Conservation (phyloP, 2,113 vertebrate genomes). For the Panthera tigris region DNA sequence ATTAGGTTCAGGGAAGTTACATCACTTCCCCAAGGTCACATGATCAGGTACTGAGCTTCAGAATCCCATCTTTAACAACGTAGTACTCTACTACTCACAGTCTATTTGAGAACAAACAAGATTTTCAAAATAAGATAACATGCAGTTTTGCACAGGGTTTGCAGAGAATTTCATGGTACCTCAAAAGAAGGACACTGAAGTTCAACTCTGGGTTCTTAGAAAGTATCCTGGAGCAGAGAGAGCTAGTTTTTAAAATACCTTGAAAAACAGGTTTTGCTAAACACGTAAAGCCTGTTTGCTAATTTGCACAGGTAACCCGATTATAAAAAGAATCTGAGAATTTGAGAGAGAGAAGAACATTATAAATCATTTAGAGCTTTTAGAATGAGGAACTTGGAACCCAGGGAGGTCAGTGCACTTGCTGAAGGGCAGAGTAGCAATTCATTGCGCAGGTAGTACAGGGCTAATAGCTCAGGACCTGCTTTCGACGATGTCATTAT, state of each 20-base stretch:
- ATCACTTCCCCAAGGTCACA: background rate
- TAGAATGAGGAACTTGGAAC: background rate
- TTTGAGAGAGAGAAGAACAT: background rate
- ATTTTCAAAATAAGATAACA: background rate
- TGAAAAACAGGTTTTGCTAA: background rate
- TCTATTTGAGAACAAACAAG: background rate
- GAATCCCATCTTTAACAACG: background rate
- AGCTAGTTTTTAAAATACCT: background rate
- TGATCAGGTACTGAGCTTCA: background rate
- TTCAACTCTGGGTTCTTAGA: background rate
- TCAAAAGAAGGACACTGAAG: background rate
- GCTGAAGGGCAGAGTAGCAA: slow-evolving; percentile 14
- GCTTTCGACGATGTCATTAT: background rate
- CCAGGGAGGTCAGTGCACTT: background rate
- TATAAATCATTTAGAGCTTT: slow-evolving; percentile 46
- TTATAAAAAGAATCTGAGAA: background rate
- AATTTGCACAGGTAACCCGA: background rate
- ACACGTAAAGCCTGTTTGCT: background rate
- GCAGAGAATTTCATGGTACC: background rate
- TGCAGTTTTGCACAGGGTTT: background rate
- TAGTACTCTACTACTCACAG: background rate
- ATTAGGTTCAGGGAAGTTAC: background rate
- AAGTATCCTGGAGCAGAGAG: background rate
- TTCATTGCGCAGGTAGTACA: background rate
- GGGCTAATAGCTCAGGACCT: background rate